A percentile compares a stretch with the other conserved stretches of the same genome.
Conservation (phyloP, 2,797 vertebrate genomes). For the Aplochiton taeniatus region DNA sequence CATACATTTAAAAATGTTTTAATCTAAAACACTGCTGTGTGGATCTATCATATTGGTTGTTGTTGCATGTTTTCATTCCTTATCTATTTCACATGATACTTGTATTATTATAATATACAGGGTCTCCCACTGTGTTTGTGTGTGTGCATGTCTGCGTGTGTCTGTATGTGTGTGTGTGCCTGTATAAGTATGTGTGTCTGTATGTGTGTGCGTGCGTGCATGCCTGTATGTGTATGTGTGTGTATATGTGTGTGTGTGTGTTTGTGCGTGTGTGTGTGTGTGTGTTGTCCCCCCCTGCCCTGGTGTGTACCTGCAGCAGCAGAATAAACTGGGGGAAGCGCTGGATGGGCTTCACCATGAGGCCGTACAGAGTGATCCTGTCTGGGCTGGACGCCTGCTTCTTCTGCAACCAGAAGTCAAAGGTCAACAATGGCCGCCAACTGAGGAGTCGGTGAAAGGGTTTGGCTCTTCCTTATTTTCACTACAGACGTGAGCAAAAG, state of each 20-base stretch:
- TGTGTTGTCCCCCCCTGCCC: background rate
- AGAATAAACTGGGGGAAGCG: slow-evolving; percentile 89
- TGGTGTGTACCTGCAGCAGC: slow-evolving; percentile 78
- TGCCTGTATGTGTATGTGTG: slow-evolving; percentile 2
- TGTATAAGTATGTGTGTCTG: slow-evolving; percentile 6
- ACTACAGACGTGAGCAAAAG: too few species aligned
- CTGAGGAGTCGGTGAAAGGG: background rate
- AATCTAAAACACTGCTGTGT: too few species aligned
- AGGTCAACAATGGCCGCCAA: background rate
- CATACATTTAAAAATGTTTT: too few species aligned
- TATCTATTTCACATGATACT: too few species aligned
- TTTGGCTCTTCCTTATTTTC: too few species aligned
- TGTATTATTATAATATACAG: too few species aligned
- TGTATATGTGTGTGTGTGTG: background rate
- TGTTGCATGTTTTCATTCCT: too few species aligned
- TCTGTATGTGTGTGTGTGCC: slow-evolving; percentile 2
- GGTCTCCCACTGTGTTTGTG: background rate
- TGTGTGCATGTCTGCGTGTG: slow-evolving; percentile 5
- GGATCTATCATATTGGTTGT: too few species aligned
- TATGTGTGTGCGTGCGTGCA: slow-evolving; percentile 4
- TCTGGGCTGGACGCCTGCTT: slow-evolving; percentile 81
- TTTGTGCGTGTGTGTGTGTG: slow-evolving; percentile 8
- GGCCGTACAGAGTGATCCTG: slow-evolving; percentile 84
- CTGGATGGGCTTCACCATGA: slow-evolving; percentile 91
- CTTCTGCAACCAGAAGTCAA: slow-evolving; percentile 62